Base-by-base conservation (phyloP, 2,797 vertebrate species). In the Notolabrus celidotus region DNA sequence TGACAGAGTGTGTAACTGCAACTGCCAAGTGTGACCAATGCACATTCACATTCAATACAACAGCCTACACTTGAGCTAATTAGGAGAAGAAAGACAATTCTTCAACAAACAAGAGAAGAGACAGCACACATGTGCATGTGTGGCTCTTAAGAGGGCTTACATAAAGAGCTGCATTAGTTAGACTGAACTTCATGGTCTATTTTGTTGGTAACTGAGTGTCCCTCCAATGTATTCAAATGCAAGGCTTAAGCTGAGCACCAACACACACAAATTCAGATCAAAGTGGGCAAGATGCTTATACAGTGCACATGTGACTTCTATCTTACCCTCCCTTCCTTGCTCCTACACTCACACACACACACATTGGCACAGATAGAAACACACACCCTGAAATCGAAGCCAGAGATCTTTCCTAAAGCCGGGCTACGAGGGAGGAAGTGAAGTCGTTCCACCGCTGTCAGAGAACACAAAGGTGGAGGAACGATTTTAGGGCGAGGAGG, bases 401-500 rank as follows among this genome's bases (percentile, higher is more conserved):
- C 80, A 77, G 75, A 74, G 71, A 75, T 79, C 56, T 78, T 64
- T 71, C 65, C 60, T 27, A 58, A 75, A 65, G 39, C 62, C 36
- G 14, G 49, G 20, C 71, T 71, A 38, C 3, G 14, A 74, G 79
- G 74, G 62, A 88, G 86, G 85, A 92, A 83, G 77, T 72, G 25
- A 73, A 82, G 76, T 51, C 29, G 45, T 71, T 78, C 82, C 74
- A 74, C 71, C 53, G 59, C 79, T 79, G 86, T 82, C 80, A 77
- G 71, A 70, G 58, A 87, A 88, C 54, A 85, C 78, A 91, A 86
- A 88, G 84, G 83, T 89, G 71, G 82, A 73, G 66, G 81, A 76
- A 61, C 17, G 29, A 66, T 51, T 67, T 27, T 16, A 56, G 59
- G 45, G 72, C 7, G 25, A 67, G 67, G 56, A 77, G 74, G 63